These are phyloP conservation scores for Chymomyza amoena DNA, from an alignment of 2,888 invertebrate genomes.

Conservation along the genomic window DNA sequence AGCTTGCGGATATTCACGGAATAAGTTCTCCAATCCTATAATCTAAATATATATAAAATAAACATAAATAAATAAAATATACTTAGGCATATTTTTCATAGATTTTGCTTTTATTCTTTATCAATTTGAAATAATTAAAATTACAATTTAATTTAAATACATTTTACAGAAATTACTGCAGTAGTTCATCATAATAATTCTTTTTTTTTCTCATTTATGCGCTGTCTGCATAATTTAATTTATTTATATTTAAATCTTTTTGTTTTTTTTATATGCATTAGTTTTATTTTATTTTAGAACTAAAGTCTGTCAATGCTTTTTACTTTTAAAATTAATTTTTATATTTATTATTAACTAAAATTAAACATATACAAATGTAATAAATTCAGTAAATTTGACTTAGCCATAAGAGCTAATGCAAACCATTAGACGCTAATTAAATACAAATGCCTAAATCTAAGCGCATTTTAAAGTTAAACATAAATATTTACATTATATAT, in stretches of 20 bases:
- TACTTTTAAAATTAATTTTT: conserved; percentile 33
- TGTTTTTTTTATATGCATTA: not conserved
- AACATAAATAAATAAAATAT: no score
- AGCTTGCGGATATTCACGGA: no score
- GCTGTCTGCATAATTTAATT: conserved; percentile 15
- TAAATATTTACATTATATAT: conserved; percentile 58
- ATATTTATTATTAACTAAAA: conserved; percentile 30
- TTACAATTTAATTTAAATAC: conserved; percentile 70
- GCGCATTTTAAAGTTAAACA: conserved; percentile 47
- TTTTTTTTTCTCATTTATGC: conserved; percentile 10
- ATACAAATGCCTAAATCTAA: conserved; percentile 44
- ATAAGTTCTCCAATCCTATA: no score
- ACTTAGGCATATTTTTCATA: conserved; percentile 6
- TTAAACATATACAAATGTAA: conserved; percentile 63
- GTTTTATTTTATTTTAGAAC: conserved; percentile 31
- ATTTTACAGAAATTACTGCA: conserved; percentile 63
- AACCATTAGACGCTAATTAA: conserved; percentile 42
- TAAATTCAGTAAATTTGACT: conserved; percentile 63
- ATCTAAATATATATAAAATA: no score
- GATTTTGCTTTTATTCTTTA: conserved; percentile 60
- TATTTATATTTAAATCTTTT: conserved; percentile 21
- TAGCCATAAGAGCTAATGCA: conserved; percentile 13
- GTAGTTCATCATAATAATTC: conserved; percentile 39
- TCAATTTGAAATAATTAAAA: conserved; percentile 71
- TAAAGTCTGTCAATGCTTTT: conserved; percentile 53